A percentile compares a stretch with the other conserved stretches of the same genome.
Conservation (phyloP, 2,113 vertebrate genomes). For the Hyperopisus bebe region DNA sequence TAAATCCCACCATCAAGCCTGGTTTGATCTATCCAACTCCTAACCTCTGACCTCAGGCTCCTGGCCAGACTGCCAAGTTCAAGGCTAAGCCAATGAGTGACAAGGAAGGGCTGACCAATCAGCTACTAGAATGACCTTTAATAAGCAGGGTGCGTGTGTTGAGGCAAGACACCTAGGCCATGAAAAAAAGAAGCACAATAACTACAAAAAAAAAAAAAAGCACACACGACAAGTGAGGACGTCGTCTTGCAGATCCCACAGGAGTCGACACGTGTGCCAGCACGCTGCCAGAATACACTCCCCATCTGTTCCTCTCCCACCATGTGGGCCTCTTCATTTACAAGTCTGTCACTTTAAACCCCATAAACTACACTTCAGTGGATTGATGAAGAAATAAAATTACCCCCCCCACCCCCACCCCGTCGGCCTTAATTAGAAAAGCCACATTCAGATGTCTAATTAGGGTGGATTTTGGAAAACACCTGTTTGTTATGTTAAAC, state of each 20-base stretch:
- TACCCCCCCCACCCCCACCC: constrained; percentile 35
- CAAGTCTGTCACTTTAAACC: constrained; percentile 44
- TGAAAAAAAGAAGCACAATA: not conserved
- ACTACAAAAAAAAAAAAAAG: constrained; percentile 6
- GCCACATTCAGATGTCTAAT: constrained; percentile 43
- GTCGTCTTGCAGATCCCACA: not conserved
- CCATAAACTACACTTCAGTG: constrained; percentile 48
- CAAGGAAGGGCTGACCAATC: constrained; percentile 4
- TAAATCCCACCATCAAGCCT: constrained; percentile 23
- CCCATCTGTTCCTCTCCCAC: constrained; percentile 36
- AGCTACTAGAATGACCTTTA: not conserved
- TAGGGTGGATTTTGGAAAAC: constrained; percentile 41
- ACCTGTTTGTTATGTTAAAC: constrained; percentile 43
- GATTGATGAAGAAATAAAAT: constrained; percentile 44
- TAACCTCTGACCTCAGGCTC: constrained; percentile 33
- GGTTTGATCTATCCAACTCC: constrained; percentile 22
- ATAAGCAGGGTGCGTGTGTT: constrained; percentile 8
- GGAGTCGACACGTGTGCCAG: not conserved
- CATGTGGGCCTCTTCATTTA: constrained; percentile 35
- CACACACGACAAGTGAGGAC: not conserved
- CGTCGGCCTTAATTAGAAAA: constrained; percentile 46
- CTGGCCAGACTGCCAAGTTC: constrained; percentile 37
- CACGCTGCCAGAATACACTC: constrained; percentile 24
- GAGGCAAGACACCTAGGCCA: not conserved
- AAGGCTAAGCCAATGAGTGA: constrained; percentile 41